These are phyloP conservation scores for Dolichopus griseipennis DNA, from an alignment of 2,888 invertebrate species.

Conservation along the genomic window DNA sequence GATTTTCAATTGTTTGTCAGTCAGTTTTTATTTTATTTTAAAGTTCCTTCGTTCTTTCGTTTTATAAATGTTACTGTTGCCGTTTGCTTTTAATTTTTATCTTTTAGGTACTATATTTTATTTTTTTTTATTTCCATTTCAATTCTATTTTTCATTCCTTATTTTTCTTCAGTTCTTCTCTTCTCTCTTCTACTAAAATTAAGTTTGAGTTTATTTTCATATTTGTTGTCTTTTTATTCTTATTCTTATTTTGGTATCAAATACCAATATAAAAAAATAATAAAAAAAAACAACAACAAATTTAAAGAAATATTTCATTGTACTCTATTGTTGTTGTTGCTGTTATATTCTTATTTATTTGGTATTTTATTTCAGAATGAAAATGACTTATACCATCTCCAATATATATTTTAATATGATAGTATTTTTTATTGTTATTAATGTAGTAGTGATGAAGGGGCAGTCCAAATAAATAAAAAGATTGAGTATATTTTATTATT, in stretches of 20 bases:
- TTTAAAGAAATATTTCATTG: too few relatives aligned
- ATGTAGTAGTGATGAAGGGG: slow-evolving; percentile 6
- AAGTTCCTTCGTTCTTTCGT: too few relatives aligned
- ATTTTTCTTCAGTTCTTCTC: too few relatives aligned
- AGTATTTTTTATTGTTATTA: slow-evolving; percentile 3
- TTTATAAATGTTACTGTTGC: too few relatives aligned
- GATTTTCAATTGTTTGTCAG: too few relatives aligned
- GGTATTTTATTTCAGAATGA: background rate
- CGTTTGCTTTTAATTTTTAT: too few relatives aligned
- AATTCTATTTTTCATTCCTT: too few relatives aligned
- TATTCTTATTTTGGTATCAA: background rate
- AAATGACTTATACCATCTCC: background rate
- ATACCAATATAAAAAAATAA: background rate
- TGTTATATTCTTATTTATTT: background rate
- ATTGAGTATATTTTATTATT: background rate
- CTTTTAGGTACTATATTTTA: too few relatives aligned
- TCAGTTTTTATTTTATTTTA: too few relatives aligned
- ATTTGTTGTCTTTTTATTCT: background rate
- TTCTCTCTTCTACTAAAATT: background rate
- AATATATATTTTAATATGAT: background rate
- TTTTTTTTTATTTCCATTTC: too few relatives aligned
- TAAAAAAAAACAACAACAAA: background rate
- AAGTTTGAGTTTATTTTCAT: background rate
- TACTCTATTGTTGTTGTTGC: background rate
- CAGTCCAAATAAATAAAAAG: background rate